Percentiles rank a stretch among this genome's conserved stretches.
These are phyloP conservation scores for Columbina picui DNA, from an alignment of 2,113 vertebrate species.

Conservation along the genomic window DNA sequence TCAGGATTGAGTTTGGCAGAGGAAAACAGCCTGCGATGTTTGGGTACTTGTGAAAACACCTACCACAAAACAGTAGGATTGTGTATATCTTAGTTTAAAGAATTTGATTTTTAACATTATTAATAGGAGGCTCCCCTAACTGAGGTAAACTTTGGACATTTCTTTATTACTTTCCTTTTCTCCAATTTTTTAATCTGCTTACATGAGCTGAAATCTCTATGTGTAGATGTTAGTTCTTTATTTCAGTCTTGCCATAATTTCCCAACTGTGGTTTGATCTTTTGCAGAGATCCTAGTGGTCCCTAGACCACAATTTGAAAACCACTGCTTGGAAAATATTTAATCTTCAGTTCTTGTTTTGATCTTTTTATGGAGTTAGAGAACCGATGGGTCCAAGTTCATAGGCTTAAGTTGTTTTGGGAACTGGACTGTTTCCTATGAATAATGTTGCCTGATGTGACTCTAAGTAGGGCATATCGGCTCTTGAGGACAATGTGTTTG, in stretches of 20 bases:
- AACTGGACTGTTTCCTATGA: not conserved
- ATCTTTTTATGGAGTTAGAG: not conserved
- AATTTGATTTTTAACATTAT: not conserved
- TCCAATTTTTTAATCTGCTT: not conserved
- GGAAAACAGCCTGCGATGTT: not conserved
- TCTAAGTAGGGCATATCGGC: not conserved
- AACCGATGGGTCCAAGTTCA: not conserved
- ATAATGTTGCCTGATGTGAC: not conserved
- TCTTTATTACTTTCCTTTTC: not conserved
- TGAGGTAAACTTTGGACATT: not conserved
- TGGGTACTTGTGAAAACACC: not conserved
- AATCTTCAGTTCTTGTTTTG: not conserved
- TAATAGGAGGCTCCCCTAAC: not conserved
- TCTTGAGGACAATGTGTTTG: not conserved
- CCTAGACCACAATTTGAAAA: conserved; percentile 1
- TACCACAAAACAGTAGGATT: not conserved
- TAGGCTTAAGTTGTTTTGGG: not conserved
- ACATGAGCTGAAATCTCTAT: not conserved
- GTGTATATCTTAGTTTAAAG: not conserved
- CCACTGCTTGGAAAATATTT: conserved; percentile 5
- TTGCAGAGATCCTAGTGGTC: not conserved
- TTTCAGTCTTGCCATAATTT: not conserved
- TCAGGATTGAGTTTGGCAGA: not conserved
- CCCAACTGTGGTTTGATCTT: not conserved
- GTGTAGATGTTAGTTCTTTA: not conserved